Evolutionary conservation across 2,113 vertebrate species (phyloP), one percentile per base, ranked within the genome.

Genomic region (Chlamydotis undulata): DNA sequence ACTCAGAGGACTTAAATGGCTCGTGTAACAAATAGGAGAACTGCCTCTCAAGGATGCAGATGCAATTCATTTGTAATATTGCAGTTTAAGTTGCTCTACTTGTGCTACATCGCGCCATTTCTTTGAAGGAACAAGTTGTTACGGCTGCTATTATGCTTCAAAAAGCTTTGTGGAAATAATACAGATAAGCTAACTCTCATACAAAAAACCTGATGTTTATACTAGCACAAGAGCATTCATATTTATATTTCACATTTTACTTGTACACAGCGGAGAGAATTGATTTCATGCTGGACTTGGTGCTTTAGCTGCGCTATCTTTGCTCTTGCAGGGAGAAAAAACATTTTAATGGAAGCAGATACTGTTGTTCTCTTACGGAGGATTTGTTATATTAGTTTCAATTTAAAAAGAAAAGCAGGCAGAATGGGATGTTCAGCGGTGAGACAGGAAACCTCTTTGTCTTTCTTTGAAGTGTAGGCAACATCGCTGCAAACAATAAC

Each of bases 191-290:
- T 87, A 84, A 69, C 1, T 1, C 22, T 83, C 64, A 1, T 21
- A 78, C 18, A 75, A 11, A 33, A 68, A 52, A 49, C 1, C 10
- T 29, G 12, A 2, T 9, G 49, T 85, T 87, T 59, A 41, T 64
- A 89, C 82, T 60, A 82, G 74, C 57, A 61, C 24, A 49, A 75
- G 69, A 84, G 67, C 35, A 59, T 96, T 87, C 53, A 26, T 61
- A 69, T 93, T 95, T 93, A 71, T 91, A 82, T 87, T 87, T 91
- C 60, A 35, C 41, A 43, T 92, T 94, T 73, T 53, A 31, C 53
- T 47, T 49, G 65, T 49, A 56, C 53, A 13, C n/a, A 24, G 79
- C 0, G 0, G 33, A 26, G 23, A 87, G 92, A 90, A 93, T 84
- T 92, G 90, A 85, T 95, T 94, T 96, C 69, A 71, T 26, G 11